Base-by-base conservation (phyloP, 1,140 invertebrate genomes). In the Heliothis subflexa region DNA sequence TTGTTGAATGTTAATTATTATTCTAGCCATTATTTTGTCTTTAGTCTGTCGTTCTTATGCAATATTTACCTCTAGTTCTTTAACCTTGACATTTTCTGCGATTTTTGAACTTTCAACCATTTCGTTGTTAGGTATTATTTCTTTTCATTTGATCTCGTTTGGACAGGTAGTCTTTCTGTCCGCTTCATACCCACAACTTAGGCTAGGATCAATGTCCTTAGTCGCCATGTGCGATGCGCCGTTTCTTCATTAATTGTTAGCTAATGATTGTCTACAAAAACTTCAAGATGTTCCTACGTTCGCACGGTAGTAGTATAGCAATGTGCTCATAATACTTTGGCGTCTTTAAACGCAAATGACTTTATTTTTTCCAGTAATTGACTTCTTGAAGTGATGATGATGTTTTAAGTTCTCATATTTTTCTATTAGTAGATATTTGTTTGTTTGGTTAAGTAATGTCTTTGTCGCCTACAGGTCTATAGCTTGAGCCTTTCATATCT, bases 231-330 rank as follows among this genome's bases (percentile, higher is more conserved):
- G 76, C 75, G 61, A 80, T 85, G 82, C 80, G 83, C 79, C 73
- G 59, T 57, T 70, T 45, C 79, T 81, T 76, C 82, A 83, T 83
- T 84, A 86, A 86, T 85, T 87, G 83, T 85, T 79, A 77, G 79
- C 83, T 86, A 87, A 87, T 87, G 82, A 84, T 83, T 71, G 81
- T 50, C 13, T 74, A 79, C 78, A 86, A 87, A 86, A 85, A 78
- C 57, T 7, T 25, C 45, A 25, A 10, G 47, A 77, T 55, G 74
- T 68, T 68, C 55, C 77, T 71, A 47, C 75, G 82, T 82, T 87
- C 86, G 78, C 86, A 84, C 86, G 84, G 78, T 83, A 74, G 75
- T 78, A 81, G 62, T 78, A 47, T 71, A 73, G 25, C 61, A 45
- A 28, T 66, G 55, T 47, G 18, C 50, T 70, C 21, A 70, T 68